Base-by-base conservation (phyloP, 2,888 invertebrate genomes). In the Orgyia antiqua region DNA sequence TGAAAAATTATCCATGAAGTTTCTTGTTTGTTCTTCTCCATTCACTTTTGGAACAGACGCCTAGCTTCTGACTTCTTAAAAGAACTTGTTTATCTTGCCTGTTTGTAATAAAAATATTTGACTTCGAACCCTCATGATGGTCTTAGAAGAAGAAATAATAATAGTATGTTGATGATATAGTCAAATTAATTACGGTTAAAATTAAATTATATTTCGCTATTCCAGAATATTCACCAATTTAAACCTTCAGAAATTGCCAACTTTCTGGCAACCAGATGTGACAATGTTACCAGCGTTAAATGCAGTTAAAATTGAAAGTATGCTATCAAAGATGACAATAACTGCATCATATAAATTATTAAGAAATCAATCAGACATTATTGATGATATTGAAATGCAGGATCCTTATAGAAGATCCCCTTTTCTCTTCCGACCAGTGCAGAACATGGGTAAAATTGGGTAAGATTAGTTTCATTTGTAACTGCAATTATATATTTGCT, bases 361-460 rank as follows among this genome's bases (percentile, higher is more conserved):
- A 33, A 63, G 79, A 13, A 78, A 80, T 29, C 38, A 47, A 1
- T 55, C 68, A 0, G 54, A 58, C 3, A 35, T 75, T 0, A 38
- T 67, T 2, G 54, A 49, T 17, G 35, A 52, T 0, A 23, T 37
- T 0, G 27, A 31, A 0, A 27, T 51, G 0, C 56, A 63, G 29
- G 29, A 68, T 17, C 18, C 52, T 0, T 34, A 29, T 3, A 38
- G 45, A 9, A 42, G 27, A 2, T 78, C 80, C 0, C 82, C 80
- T 1, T 82, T 82, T 43, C 51, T 54, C 10, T 67, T 63, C 17
- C 55, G 68, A 18, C 63, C 69, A 45, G 75, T 78, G 3, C 44
- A 50, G 7, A 45, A 36, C 13, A 9, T 1, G 0, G 83, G 78
- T 1, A 36, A 58, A 13, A 21, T 72, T 7, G 59, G 68, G 82